Evolutionary conservation across 2,888 invertebrate species (phyloP), one percentile per base, ranked within the genome.

Genomic region (Platerodrilus igneus): DNA sequence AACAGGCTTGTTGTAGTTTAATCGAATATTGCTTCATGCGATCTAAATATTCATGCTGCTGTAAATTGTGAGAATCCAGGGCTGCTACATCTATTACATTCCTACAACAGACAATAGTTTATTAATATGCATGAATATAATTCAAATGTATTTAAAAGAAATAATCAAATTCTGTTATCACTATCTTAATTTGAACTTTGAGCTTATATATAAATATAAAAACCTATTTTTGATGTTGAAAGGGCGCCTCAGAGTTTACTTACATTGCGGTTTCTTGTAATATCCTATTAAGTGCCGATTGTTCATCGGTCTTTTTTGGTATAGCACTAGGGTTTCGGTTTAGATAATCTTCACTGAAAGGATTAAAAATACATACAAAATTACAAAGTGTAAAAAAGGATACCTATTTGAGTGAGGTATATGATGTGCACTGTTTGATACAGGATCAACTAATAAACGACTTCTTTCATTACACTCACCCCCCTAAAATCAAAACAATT

Each of bases 41-140:
- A 59, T 93, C 92, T 57, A 83, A 77, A 67, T 87, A 91, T 65
- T 91, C 93, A 59, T 88, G 86, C 53, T 89, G 87, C 57, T 93
- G 92, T 41, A 93, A 72, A 55, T 85, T 84, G 65, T 90, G 90
- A 6, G 88, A 83, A 47, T 91, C 92, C 52, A 91, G 74, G 2
- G 92, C 89, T 32, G 89, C 86, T n/a, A 93, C 91, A 72, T 93
- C 93, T 58, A 93, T 93, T 42, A 93, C 90, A 70, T 91, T 90
- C 42, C 91, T 91, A 68, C 5, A 71, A 56, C 29, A 19, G n/a
- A 49, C 34, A 41, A 39, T 16, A 7, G 4, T 7, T 10, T 14
- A 32, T 4, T 23, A 23, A 33, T 10, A 13, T 8, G 4, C n/a
- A 20, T 19, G 19, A 19, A 29, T 4, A 19, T 20, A n/a, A 19